Evolutionary conservation across 92 coral and sea anemone species (phyloP), one percentile per base, ranked within the genome.

Genomic region (Epizoanthus rinbou): DNA sequence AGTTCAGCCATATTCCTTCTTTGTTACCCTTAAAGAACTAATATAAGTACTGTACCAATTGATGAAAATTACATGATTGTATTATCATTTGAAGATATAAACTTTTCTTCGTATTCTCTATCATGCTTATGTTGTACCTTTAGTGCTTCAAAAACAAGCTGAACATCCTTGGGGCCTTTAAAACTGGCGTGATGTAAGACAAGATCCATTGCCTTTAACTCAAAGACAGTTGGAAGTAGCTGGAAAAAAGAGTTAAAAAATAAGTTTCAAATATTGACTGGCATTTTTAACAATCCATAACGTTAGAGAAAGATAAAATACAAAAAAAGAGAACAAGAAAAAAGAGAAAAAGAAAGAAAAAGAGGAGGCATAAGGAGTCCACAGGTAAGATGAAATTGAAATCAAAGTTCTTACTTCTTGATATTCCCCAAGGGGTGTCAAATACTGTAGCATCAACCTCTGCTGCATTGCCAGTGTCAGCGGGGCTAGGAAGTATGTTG

Each of bases 341-440:
- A 37, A 37, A 37, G 43, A 37, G 43, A 37, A 37, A 37, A 0
- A 37, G 43, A 37, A 6, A 37, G 43, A 37, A 6, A 37, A 37
- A 37, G 43, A 37, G 43, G 43, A 6, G 4, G 39, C 2, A 4
- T 2, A 35, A 35, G 14, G 1, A 1, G 13, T 47, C 7, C 53
- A 47, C 53, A 8, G 9, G 9, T 7, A 47, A n/a, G n/a, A n/a
- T n/a, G n/a, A n/a, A n/a, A n/a, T n/a, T n/a, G n/a, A n/a, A n/a
- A n/a, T n/a, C n/a, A n/a, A n/a, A n/a, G n/a, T 39, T 22, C 81
- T 10, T 85, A 96, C 99, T 98, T 96, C 98, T 82, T 96, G 99
- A 76, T 94, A 96, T 83, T 96, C 99, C 24, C 99, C 99, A 58
- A 96, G 88, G 28, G 99, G 98, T 14, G 94, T 92, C 69, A 96